Conservation (phyloP, 2,888 invertebrate species). For the Ceramica pisi region DNA sequence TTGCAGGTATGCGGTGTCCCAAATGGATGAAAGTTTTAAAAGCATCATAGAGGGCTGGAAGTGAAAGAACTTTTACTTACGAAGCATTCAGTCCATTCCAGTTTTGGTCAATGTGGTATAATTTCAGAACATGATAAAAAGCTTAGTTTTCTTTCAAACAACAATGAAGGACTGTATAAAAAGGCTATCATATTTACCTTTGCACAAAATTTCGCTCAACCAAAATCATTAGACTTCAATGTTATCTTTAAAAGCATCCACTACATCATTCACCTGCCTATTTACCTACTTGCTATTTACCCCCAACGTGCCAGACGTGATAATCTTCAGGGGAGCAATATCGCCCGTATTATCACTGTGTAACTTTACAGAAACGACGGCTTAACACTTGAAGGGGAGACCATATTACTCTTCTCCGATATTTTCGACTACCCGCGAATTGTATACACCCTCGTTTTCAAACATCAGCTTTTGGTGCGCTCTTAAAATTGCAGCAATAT, state of each 20-base stretch:
- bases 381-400: constrained; percentile 74
- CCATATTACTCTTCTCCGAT: constrained; percentile 76
- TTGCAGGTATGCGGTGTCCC: constrained; percentile 37
- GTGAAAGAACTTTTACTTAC: constrained; percentile 19
- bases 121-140: not conserved
- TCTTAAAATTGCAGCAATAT: constrained; percentile 33
- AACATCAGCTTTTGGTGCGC: constrained; percentile 27
- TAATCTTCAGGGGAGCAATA: constrained; percentile 80
- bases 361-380: constrained; percentile 76
- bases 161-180: not conserved
- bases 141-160: not conserved
- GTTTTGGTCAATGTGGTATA: constrained; percentile 17
- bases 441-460: constrained; percentile 22
- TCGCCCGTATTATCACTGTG: constrained; percentile 75
- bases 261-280: constrained; percentile 42
- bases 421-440: constrained; percentile 44
- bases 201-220: not conserved
- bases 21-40: constrained; percentile 47
- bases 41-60: constrained; percentile 33
- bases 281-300: constrained; percentile 60
- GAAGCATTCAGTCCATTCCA: constrained; percentile 15
- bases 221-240: constrained; percentile 11
- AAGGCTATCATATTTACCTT: constrained; percentile 3
- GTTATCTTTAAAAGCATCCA: constrained; percentile 41
- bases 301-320: constrained; percentile 72